Evolutionary conservation across 2,888 invertebrate genomes (phyloP), one percentile per base, ranked within the genome.

Genomic region (Mechanitis messenoides): DNA sequence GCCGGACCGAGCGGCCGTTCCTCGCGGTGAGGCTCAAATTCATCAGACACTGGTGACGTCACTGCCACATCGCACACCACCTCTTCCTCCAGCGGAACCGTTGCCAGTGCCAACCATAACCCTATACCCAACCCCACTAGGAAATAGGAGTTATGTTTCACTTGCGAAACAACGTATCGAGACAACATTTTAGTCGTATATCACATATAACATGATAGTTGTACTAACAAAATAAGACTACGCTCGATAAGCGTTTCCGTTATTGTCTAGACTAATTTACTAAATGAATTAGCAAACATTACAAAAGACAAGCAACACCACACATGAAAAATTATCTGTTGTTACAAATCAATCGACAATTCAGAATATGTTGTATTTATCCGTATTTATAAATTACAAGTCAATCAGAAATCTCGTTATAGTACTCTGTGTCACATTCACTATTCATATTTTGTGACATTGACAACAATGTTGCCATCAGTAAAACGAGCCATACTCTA

Each of bases 71-170:
- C 67, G 57, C 70, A 71, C 54, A 67, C 75, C 5, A 65, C 71
- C 69, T 72, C 83, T 33, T 90, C 84, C 28, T 91, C 90, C 53
- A 91, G 72, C 0, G 92, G 91, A 54, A 91, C 83, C 45, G 89
- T 77, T 38, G 89, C 84, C 63, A 92, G 77, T 61, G 92, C 91
- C 66, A 92, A 71, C 81, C 91, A 90, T 42, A 93, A 77, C 5
- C 93, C 93, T 59, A 92, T 72, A 67, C 84, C 88, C 63, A 92
- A 70, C 28, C 92, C 93, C 67, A 91, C 79, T 63, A 92, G 77
- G 74, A 93, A 90, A 77, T 91, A 92, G 42, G 91, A 91, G 73
- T 93, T 92, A 72, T 90, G 91, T 71, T 91, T 91, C 71, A 89
- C 81, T 75, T 90, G 90, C 57, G 89, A 84, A 71, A 85, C 84